phyloP scores from a whole-genome alignment of 2,113 vertebrate genomes.

The Forbesichthys papilliferus region DNA sequence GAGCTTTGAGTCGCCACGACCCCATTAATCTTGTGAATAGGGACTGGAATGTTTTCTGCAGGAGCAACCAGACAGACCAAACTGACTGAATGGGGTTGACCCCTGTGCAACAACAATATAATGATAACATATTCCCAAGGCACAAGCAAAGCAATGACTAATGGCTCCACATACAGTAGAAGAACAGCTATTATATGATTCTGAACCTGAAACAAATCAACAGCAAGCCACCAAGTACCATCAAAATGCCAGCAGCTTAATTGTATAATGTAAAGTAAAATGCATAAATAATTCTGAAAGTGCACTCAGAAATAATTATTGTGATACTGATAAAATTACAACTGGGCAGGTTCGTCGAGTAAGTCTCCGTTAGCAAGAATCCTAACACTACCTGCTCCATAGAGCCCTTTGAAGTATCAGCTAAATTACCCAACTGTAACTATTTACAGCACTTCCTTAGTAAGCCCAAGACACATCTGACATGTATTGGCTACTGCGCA shows the following conservation, averaged over 20 bases:
- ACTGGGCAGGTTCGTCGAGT: no score
- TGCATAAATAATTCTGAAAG: conserved; percentile 2
- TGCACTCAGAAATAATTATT: neutral
- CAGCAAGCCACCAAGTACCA: conserved; percentile 21
- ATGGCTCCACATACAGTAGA: conserved; percentile 40
- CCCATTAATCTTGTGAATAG: conserved; percentile 43
- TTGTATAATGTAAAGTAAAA: conserved; percentile 40
- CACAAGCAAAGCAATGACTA: conserved; percentile 43
- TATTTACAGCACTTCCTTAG: no score
- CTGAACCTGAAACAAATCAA: conserved; percentile 42
- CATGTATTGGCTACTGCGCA: no score
- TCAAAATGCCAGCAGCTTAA: conserved; percentile 34
- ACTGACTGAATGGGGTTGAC: conserved; percentile 38
- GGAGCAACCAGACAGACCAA: conserved; percentile 50
- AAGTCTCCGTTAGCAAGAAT: no score
- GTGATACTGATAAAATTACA: no score
- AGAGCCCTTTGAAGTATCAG: no score
- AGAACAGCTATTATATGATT: conserved; percentile 53
- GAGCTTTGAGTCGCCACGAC: conserved; percentile 2
- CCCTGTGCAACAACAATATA: conserved; percentile 37
- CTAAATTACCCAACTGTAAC: no score
- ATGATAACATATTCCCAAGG: conserved; percentile 37
- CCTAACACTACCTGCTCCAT: no score
- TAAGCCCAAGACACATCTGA: no score
- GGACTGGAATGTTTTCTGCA: conserved; percentile 1